phyloP scores from a whole-genome alignment of 2,888 invertebrate genomes.

The Megalurothrips usitatus region DNA sequence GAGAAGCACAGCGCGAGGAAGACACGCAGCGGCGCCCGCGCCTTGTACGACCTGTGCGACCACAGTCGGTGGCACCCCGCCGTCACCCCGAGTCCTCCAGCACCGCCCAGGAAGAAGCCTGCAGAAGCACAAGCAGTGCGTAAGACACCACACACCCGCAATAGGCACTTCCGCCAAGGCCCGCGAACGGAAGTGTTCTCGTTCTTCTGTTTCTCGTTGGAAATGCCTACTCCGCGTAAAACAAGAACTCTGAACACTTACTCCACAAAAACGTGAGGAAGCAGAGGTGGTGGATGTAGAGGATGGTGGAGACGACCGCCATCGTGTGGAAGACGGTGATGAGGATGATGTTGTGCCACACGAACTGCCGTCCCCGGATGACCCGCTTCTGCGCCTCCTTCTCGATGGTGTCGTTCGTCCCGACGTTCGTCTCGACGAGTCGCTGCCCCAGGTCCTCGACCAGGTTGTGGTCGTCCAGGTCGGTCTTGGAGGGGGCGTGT shows the following conservation, averaged over 20 bases:
- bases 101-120: neutral
- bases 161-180: too few species aligned
- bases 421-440: neutral
- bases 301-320: neutral
- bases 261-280: too few species aligned
- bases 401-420: neutral
- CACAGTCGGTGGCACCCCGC: slow-evolving; percentile 37
- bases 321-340: neutral
- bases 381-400: neutral
- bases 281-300: neutral
- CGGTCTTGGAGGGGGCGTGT: neutral
- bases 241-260: too few species aligned
- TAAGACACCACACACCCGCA: too few species aligned
- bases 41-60: slow-evolving; percentile 38
- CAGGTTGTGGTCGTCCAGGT: neutral
- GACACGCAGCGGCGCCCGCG: slow-evolving; percentile 36
- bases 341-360: slow-evolving; percentile 19
- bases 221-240: too few species aligned
- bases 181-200: too few species aligned
- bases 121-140: neutral
- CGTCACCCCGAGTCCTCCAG: slow-evolving; percentile 34
- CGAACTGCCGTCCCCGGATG: neutral
- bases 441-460: neutral
- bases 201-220: too few species aligned
- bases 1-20: slow-evolving; percentile 36